phyloP scores from a whole-genome alignment of 2,888 invertebrate species.

The Neria commutata region DNA sequence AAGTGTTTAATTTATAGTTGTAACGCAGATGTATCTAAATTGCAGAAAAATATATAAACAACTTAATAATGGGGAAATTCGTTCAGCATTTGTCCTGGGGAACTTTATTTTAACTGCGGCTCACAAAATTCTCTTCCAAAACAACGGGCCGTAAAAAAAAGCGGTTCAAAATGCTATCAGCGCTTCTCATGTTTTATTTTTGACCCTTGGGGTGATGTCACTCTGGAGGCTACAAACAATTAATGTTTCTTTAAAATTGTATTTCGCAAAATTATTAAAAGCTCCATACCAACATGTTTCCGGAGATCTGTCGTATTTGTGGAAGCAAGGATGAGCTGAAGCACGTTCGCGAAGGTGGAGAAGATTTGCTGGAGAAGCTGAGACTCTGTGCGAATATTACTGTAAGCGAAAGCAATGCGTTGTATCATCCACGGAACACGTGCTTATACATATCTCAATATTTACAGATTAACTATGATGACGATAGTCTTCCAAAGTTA shows the following conservation, averaged over 20 bases:
- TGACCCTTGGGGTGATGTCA: too few relatives aligned
- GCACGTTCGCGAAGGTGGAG: conserved; percentile 30
- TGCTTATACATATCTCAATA: background rate
- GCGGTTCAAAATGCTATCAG: too few relatives aligned
- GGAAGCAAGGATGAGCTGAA: conserved; percentile 32
- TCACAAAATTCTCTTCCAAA: too few relatives aligned
- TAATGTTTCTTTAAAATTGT: background rate
- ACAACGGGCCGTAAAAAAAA: too few relatives aligned
- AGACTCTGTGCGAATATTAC: conserved; percentile 37
- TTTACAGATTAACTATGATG: conserved; percentile 28
- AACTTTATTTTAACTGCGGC: conserved; percentile 6
- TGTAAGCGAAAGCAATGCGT: conserved; percentile 28
- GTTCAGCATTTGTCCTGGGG: conserved; percentile 2
- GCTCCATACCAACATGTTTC: too few relatives aligned
- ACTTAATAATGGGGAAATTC: conserved; percentile 15
- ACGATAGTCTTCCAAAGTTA: conserved; percentile 36
- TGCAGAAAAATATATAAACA: too few relatives aligned
- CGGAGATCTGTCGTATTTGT: conserved; percentile 39
- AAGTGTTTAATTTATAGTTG: too few relatives aligned
- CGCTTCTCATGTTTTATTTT: too few relatives aligned
- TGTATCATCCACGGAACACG: background rate
- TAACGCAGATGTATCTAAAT: too few relatives aligned
- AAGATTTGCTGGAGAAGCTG: conserved; percentile 35
- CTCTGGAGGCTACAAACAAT: too few relatives aligned
- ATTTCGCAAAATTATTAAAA: background rate